Base-by-base conservation (phyloP, 2,113 vertebrate species). In the Nesogale talazaci region DNA sequence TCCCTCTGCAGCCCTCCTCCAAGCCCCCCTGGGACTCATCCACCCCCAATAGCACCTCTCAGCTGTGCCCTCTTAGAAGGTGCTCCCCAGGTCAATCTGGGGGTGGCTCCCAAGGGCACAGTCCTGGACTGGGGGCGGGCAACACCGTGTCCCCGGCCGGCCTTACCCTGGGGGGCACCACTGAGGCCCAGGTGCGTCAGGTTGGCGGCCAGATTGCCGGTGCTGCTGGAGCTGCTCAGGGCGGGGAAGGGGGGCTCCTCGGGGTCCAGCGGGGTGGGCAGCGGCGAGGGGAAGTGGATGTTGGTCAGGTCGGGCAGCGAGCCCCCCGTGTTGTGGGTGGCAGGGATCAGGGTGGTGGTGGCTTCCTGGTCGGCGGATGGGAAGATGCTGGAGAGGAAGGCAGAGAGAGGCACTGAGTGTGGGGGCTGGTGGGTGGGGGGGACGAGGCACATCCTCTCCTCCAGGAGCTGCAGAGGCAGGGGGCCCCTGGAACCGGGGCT, bases 281-380 rank as follows among this genome's bases (percentile, higher is more conserved):
- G 98, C 0, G 99, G 99, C 14, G 99, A 99, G 0, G 99, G 99
- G 97, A 99, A 99, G 97, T 99, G 99, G 97, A 99, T 99, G 98
- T 99, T 99, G 90, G 98, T 99, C 92, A 99, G 98, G 98, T 99
- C 99, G 0, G 99, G 99, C 97, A 99, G 98, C 6, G 99, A 99
- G 59, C 99, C 99, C 0, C 99, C 99, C 0, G 99, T 99, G 98
- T 98, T 99, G 97, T 99, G 99, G 65, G 99, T 90, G 22, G 98
- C 99, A 0, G 99, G 99, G 80, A 99, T 98, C 97, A 99, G 96
- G 0, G 98, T 97, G 2, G 98, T 97, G 93, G 98, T 98, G 97
- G 98, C 98, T 94, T 99, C 99, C 98, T 99, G 99, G 97, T 99
- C 99, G 10, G 99, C 98, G 1, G 99, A 99, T 0, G 99, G 99